Percentiles rank a stretch among this genome's conserved stretches.
phyloP scores from a whole-genome alignment of 1,140 invertebrate genomes.

The Drosophila burlai region DNA sequence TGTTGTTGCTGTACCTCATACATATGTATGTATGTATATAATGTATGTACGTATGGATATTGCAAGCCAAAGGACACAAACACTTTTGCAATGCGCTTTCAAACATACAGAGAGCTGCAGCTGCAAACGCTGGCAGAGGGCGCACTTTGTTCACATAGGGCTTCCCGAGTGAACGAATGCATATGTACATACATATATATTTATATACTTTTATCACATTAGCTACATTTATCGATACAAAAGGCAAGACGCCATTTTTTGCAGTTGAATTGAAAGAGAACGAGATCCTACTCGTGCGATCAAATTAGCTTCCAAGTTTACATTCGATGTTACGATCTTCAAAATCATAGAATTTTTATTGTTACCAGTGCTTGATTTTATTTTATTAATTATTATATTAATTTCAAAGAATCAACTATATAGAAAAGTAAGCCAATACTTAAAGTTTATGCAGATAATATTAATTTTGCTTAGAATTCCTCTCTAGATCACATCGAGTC shows the following conservation, averaged over 20 bases:
- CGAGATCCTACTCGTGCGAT: background rate
- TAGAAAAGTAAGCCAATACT: background rate
- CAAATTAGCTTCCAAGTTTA: background rate
- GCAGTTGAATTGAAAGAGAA: background rate
- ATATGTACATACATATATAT: background rate
- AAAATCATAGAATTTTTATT: background rate
- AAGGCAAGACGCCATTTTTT: conserved; percentile 15
- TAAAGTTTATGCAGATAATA: background rate
- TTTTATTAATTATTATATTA: background rate
- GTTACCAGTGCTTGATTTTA: background rate
- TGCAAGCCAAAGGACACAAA: conserved; percentile 20
- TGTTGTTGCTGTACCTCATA: conserved; percentile 19
- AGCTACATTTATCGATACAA: conserved; percentile 8
- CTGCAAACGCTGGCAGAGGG: conserved; percentile 22
- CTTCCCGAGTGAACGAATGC: conserved; percentile 1
- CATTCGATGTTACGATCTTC: background rate
- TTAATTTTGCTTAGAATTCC: background rate
- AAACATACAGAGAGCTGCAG: conserved; percentile 44
- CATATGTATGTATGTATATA: background rate
- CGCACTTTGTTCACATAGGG: conserved; percentile 5
- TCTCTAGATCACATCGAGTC: conserved; percentile 20
- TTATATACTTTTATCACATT: conserved; percentile 7
- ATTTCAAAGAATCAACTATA: background rate
- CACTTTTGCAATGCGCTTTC: conserved; percentile 32
- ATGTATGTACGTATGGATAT: background rate